Evolutionary conservation across 2,888 invertebrate species (phyloP).

Genomic region (Tuta absoluta): DNA sequence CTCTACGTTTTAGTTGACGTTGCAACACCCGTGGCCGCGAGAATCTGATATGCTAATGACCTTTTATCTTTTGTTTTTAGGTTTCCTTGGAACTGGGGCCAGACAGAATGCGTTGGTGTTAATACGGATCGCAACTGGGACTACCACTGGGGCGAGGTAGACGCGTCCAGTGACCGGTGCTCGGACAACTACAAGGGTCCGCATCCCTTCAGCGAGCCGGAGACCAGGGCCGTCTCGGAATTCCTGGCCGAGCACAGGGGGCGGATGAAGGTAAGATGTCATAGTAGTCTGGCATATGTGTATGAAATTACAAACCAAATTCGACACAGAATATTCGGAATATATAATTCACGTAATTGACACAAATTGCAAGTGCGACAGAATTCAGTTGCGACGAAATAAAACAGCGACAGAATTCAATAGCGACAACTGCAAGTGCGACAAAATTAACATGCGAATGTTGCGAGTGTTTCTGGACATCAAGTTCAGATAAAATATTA

Average conservation of each 20-base stretch:
- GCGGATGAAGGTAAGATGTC: constrained; percentile 79
- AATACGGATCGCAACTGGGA: constrained; percentile 91
- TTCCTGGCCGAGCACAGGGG: constrained; percentile 81
- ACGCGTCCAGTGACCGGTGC: constrained; percentile 86
- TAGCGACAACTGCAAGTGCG: too few species aligned
- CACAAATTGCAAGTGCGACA: too few species aligned
- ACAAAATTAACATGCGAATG: too few species aligned
- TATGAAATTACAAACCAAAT: too few species aligned
- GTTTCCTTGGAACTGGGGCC: constrained; percentile 82
- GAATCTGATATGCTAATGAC: too few species aligned
- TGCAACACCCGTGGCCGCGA: background rate
- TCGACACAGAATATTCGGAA: too few species aligned
- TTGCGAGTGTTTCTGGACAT: too few species aligned
- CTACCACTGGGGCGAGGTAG: constrained; percentile 86
- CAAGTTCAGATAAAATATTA: too few species aligned
- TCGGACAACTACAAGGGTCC: constrained; percentile 88
- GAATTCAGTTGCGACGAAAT: too few species aligned
- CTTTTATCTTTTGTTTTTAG: constrained; percentile 41
- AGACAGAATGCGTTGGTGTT: constrained; percentile 85
- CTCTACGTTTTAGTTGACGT: background rate
- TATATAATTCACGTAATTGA: too few species aligned
- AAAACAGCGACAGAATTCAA: too few species aligned
- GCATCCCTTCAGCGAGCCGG: constrained; percentile 88
- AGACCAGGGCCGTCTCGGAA: constrained; percentile 85
- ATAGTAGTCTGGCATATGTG: background rate